A percentile compares a stretch with the other conserved stretches of the same genome.
Conservation (phyloP, 2,113 vertebrate species). For the Pelodiscus sinensis region DNA sequence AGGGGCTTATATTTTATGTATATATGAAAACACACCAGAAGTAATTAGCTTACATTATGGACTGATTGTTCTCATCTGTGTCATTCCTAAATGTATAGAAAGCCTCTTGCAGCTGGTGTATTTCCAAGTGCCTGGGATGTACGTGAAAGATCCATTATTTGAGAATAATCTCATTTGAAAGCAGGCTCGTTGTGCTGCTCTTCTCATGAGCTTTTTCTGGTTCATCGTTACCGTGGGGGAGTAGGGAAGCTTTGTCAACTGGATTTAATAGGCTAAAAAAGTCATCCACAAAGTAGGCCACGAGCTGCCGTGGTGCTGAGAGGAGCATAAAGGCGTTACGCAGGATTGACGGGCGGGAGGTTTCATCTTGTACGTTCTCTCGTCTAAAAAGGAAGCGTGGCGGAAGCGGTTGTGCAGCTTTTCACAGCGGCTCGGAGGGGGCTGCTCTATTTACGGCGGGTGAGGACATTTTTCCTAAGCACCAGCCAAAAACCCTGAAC, state of each 20-base stretch:
- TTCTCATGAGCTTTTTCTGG: not conserved
- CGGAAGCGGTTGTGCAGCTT: slow-evolving; percentile 44
- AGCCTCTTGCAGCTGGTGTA: slow-evolving; percentile 27
- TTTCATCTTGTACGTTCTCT: not conserved
- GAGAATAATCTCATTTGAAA: not conserved
- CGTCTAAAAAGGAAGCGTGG: slow-evolving; percentile 41
- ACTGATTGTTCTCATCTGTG: not conserved
- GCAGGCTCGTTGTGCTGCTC: not conserved
- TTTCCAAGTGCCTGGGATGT: not conserved
- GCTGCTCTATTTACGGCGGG: slow-evolving; percentile 8
- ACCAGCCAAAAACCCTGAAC: not conserved
- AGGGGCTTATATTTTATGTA: slow-evolving; percentile 17
- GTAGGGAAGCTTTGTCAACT: not conserved
- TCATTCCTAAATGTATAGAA: not conserved
- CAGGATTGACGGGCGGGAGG: slow-evolving; percentile 25
- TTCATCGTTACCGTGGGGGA: not conserved
- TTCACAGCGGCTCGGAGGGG: slow-evolving; percentile 42
- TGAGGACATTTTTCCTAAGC: slow-evolving; percentile 30
- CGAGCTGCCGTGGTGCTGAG: slow-evolving; percentile 36
- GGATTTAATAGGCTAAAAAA: slow-evolving; percentile 51
- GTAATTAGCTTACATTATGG: not conserved
- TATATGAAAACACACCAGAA: not conserved
- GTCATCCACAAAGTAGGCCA: slow-evolving; percentile 40
- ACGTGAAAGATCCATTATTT: not conserved
- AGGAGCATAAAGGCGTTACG: not conserved